Evolutionary conservation across 1,140 invertebrate species (phyloP), one percentile per base, ranked within the genome.

Genomic region (Solenopsis fugax): DNA sequence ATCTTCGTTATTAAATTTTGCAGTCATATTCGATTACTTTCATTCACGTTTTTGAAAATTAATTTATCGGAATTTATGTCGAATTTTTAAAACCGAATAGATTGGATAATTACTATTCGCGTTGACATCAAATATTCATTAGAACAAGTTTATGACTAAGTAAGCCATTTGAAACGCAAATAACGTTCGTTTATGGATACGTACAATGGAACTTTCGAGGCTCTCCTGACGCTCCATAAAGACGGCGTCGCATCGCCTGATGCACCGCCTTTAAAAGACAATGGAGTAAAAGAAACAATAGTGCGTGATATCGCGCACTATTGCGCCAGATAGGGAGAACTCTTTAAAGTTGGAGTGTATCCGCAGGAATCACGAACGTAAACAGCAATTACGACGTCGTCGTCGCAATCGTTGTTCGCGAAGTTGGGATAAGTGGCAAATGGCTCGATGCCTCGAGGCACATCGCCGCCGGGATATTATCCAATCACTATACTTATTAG

Each of bases 401-500:
- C 50, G 52, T 80, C 60, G 80, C 85, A 85, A 87, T 87, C 76
- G 73, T 52, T 71, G 65, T 75, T 89, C 41, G 56, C 62, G 50
- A 87, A 85, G 71, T 89, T 81, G 75, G 77, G 85, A 88, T 86
- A 91, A 91, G 81, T 89, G 85, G 65, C 80, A 85, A 85, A 77
- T 76, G 56, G 50, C 45, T 48, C 18, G 56, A 48, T 64, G 73
- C 62, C 58, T 76, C 82, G 78, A 82, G 81, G 73, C 73, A 67
- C 73, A 69, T 65, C 71, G 69, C 62, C 62, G 50, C 16, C 78
- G 80, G 69, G 78, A 62, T 87, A 86, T 89, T 88, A 91, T 89
- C 77, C 87, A 84, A 91, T 92, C 87, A 65, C 58, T 60, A 64
- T 85, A 76, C 87, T 92, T 88, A 90, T 91, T 88, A 89, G 85